Conservation (phyloP, 2,113 vertebrate species). For the Percopsis transmontana region DNA sequence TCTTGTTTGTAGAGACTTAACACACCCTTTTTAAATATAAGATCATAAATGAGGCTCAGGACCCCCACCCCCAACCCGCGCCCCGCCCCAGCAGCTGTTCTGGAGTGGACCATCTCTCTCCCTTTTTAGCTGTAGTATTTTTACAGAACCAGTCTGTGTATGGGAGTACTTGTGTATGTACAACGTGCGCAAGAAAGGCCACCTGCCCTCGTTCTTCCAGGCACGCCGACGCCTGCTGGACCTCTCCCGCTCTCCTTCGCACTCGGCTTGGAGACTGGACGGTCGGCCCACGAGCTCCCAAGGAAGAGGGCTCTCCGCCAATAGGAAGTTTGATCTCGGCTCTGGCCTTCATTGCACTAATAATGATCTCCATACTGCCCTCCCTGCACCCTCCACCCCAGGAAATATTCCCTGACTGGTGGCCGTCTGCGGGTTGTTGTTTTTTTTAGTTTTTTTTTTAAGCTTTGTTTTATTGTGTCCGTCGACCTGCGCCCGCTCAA, state of each 20-base stretch:
- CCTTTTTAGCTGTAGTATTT: slow-evolving; percentile 60
- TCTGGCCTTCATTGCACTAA: slow-evolving; percentile 78
- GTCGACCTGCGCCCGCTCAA: slow-evolving; percentile 29
- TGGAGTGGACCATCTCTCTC: slow-evolving; percentile 3
- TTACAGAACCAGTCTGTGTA: slow-evolving; percentile 44
- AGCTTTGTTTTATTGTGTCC: slow-evolving; percentile 2
- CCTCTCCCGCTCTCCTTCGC: slow-evolving; percentile 26
- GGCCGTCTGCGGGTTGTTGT: no score
- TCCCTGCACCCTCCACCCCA: slow-evolving; percentile 39
- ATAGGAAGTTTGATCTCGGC: slow-evolving; percentile 31
- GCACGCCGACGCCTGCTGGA: slow-evolving; percentile 44
- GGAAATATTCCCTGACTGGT: slow-evolving; percentile 52
- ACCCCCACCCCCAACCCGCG: slow-evolving; percentile 64
- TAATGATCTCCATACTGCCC: slow-evolving; percentile 68
- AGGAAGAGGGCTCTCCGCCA: slow-evolving; percentile 27
- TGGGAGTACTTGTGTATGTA: slow-evolving; percentile 21
- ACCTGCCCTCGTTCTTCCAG: slow-evolving; percentile 53
- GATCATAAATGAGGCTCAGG: slow-evolving; percentile 77
- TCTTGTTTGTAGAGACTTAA: slow-evolving; percentile 53
- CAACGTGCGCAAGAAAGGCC: slow-evolving; percentile 41
- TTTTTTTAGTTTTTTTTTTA: slow-evolving; percentile 27
- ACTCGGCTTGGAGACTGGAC: slow-evolving; percentile 18
- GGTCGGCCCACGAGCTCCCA: slow-evolving; percentile 43
- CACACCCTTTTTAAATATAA: slow-evolving; percentile 52
- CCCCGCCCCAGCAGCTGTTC: slow-evolving; percentile 15